Evolutionary conservation across 2,888 invertebrate genomes (phyloP).

Genomic region (Lasioglossum lativentre): DNA sequence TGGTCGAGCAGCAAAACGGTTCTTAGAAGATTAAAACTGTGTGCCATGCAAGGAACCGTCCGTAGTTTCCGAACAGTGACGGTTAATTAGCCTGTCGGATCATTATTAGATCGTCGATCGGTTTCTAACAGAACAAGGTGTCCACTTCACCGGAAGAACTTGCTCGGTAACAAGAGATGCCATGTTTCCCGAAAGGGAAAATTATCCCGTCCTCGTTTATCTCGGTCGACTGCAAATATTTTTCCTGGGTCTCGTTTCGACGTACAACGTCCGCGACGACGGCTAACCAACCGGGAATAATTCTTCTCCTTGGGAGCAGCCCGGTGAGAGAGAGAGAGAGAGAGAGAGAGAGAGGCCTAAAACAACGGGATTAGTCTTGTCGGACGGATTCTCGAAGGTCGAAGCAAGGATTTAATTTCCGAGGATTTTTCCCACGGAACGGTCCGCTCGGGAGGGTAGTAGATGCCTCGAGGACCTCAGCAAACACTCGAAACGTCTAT

Average conservation of each 20-base stretch:
- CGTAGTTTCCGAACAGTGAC: conserved; percentile 9
- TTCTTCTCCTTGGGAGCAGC: conserved; percentile 56
- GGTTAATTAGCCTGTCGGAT: conserved; percentile 58
- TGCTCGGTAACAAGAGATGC: conserved; percentile 3
- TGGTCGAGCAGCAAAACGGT: conserved; percentile 18
- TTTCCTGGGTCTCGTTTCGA: conserved; percentile 41
- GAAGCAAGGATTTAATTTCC: conserved; percentile 78
- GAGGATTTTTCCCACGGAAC: conserved; percentile 73
- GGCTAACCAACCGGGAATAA: conserved; percentile 37
- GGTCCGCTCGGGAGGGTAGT: conserved; percentile 49
- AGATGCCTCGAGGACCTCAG: conserved; percentile 64
- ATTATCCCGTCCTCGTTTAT: conserved; percentile 76
- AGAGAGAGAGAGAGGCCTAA: conserved; percentile 47
- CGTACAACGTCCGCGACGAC: conserved; percentile 52
- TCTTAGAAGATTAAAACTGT: background rate
- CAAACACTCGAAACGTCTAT: conserved; percentile 81
- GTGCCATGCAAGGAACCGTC: conserved; percentile 2
- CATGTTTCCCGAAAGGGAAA: conserved; percentile 26
- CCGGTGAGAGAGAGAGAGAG: background rate
- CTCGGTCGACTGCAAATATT: conserved; percentile 68
- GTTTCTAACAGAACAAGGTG: conserved; percentile 4
- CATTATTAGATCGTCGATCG: conserved; percentile 65
- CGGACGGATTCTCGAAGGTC: conserved; percentile 33
- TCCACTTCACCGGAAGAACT: background rate
- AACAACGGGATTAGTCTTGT: conserved; percentile 75